These are phyloP conservation scores for Perca flavescens DNA, from an alignment of 2,113 vertebrate species.

Conservation along the genomic window DNA sequence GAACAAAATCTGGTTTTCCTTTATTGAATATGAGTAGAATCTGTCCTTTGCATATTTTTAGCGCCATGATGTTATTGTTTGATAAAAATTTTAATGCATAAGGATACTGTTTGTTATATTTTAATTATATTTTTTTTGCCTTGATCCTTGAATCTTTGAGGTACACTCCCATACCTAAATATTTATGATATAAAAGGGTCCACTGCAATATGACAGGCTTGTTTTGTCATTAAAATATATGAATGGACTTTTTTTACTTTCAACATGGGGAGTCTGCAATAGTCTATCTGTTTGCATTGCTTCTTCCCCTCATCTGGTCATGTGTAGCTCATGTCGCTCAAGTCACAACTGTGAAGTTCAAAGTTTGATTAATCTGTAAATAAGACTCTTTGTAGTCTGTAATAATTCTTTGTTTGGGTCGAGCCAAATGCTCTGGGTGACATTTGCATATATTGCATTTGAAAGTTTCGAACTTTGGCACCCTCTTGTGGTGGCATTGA, in stretches of 20 bases:
- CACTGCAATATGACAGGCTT: background rate
- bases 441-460: background rate
- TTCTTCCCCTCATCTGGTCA: background rate
- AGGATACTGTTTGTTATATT: background rate
- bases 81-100: too few species aligned
- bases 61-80: too few species aligned
- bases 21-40: too few species aligned
- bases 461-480: background rate
- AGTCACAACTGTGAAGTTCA: background rate
- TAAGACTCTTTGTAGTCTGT: background rate
- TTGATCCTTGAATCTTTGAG: background rate
- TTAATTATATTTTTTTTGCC: background rate
- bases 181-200: background rate
- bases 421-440: background rate
- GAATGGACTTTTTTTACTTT: background rate
- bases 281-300: background rate
- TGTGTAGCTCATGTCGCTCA: background rate
- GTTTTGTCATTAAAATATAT: background rate
- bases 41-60: too few species aligned
- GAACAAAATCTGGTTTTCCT: background rate
- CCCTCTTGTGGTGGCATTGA: background rate
- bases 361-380: background rate
- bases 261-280: background rate
- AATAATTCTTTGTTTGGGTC: background rate
- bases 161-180: background rate